These are phyloP conservation scores for Spongia lamella DNA, from an alignment of 37 sponge, comb jelly and placozoan genomes.

Conservation along the genomic window DNA sequence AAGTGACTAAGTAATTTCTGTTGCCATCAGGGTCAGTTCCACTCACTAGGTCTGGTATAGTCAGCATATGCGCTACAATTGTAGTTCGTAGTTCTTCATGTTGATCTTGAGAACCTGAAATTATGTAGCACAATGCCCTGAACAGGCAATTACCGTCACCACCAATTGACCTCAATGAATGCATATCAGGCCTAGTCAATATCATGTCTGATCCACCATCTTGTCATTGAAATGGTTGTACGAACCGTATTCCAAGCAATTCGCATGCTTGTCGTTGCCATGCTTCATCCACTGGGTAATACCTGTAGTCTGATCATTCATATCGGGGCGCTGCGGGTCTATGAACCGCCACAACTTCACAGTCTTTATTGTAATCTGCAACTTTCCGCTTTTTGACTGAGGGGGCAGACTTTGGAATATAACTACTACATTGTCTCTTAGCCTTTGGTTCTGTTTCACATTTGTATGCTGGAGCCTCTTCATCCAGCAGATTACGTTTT, in stretches of 20 bases:
- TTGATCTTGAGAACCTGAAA: conserved; percentile 16
- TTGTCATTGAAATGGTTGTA: neutral
- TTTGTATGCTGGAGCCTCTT: too few species aligned
- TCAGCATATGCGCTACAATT: neutral
- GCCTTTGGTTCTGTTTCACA: too few species aligned
- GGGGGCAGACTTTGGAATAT: too few species aligned
- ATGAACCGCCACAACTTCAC: too few species aligned
- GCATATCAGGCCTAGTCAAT: neutral
- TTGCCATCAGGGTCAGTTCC: neutral
- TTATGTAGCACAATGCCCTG: neutral
- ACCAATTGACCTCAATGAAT: neutral
- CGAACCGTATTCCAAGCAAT: neutral
- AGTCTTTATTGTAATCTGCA: too few species aligned
- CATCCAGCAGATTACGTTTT: too few species aligned
- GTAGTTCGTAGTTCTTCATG: neutral
- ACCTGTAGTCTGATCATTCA: neutral
- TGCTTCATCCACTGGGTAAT: conserved; percentile 2
- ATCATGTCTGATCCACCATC: neutral
- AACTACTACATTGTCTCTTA: too few species aligned
- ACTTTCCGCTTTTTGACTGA: too few species aligned
- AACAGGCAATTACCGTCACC: conserved; percentile 23
- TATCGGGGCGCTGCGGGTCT: too few species aligned
- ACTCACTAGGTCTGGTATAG: neutral
- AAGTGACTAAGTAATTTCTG: too few species aligned
- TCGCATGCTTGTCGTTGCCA: conserved; percentile 5